Conservation (phyloP, 1,140 invertebrate species). For the Rhyacophila brunnea region DNA sequence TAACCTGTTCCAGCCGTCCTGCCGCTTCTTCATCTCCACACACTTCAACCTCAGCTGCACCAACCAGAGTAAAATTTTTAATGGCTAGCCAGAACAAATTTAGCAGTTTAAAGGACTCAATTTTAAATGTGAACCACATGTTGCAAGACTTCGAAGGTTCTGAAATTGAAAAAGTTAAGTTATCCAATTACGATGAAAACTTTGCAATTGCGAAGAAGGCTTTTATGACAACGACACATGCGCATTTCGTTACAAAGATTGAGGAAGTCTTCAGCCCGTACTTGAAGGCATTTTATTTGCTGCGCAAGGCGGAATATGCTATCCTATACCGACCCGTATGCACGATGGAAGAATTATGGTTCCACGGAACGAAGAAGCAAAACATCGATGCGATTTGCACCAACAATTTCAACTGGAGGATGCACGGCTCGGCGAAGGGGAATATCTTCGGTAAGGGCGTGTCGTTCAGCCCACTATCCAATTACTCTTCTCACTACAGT, state of each 20-base stretch:
- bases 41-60: too few relatives aligned
- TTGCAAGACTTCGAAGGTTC: too few relatives aligned
- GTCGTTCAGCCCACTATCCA: conserved; percentile 36
- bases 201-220: too few relatives aligned
- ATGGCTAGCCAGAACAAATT: too few relatives aligned
- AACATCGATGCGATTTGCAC: conserved; percentile 34
- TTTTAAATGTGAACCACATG: too few relatives aligned
- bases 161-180: too few relatives aligned
- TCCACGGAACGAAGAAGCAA: conserved; percentile 37
- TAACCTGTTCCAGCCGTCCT: too few relatives aligned
- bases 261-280: conserved; percentile 27
- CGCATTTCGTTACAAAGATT: conserved; percentile 1
- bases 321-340: conserved; percentile 9
- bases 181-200: too few relatives aligned
- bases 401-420: conserved; percentile 41
- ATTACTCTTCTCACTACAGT: conserved; percentile 39
- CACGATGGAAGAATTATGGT: conserved; percentile 29
- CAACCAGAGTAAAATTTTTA: too few relatives aligned
- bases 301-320: conserved; percentile 31
- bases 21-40: too few relatives aligned
- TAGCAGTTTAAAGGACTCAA: too few relatives aligned
- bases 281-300: conserved; percentile 22
- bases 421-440: conserved; percentile 30
- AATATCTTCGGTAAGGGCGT: conserved; percentile 39
- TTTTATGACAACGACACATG: too few relatives aligned